Base-by-base conservation (phyloP, 2,888 invertebrate species). In the Aproaerema taeniolella region DNA sequence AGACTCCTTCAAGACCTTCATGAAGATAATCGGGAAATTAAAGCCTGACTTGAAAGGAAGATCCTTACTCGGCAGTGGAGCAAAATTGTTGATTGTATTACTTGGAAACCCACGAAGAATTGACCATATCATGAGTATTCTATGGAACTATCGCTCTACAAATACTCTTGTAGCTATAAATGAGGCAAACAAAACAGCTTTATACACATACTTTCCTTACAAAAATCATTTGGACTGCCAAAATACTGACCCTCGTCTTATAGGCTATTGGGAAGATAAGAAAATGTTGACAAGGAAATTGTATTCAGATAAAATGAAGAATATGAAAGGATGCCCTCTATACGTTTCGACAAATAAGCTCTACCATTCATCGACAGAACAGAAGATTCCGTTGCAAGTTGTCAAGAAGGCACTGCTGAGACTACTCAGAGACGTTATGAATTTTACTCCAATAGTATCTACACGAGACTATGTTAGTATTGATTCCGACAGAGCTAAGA, bases 341-440 rank as follows among this genome's bases (percentile, higher is more conserved):
- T 77, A 74, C 38, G 68, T 80, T 38, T 76, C 79, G 0, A 80
- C 79, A 0, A 75, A 77, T 38, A 78, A 72, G 47, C 53, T 77
- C 1, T 67, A 68, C 37, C 52, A 67, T 25, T 70, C 70, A 8
- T 52, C 57, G 2, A 64, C 60, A 20, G 72, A 77, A 16, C 55
- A 64, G 29, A 71, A 71, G 42, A 66, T 73, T 29, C 66, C 71
- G 17, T 46, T 80, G 26, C 69, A 79, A 52, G 58, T 68, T 16
- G 65, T 71, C 10, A 77, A 77, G 44, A 73, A 60, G 39, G 45
- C 65, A 2, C 62, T 79, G 13, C 43, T 73, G 0, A 58, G 55
- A 29, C 43, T 73, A n/a, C 52, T 81, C 1, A 52, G 69, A 31
- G 66, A 68, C 10, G 58, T 62, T 5, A 67, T 80, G 63, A 75